Percentiles rank a stretch among this genome's conserved stretches.
phyloP scores from a whole-genome alignment of 2,888 invertebrate genomes.

The Agrochola lota region DNA sequence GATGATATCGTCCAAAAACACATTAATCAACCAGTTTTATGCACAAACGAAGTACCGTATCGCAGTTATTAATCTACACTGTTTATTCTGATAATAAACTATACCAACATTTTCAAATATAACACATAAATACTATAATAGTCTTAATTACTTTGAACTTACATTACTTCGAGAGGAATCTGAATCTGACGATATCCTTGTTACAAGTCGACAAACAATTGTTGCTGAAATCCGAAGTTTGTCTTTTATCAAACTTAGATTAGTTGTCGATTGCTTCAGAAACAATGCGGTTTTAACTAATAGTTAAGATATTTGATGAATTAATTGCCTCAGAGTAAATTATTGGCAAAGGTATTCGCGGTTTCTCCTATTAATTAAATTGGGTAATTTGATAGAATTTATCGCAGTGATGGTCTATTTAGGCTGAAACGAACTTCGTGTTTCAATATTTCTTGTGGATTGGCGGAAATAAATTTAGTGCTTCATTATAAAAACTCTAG shows the following conservation, averaged over 20 bases:
- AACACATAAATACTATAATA: background rate
- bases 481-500: background rate
- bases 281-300: slow-evolving; percentile 63
- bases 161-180: background rate
- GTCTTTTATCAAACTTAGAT: slow-evolving; percentile 54
- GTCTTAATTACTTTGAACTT: slow-evolving; percentile 12
- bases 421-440: slow-evolving; percentile 34
- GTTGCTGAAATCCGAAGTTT: slow-evolving; percentile 39
- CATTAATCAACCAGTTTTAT: slow-evolving; percentile 37
- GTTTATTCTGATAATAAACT: slow-evolving; percentile 27
- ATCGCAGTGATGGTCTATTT: slow-evolving; percentile 55
- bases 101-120: background rate
- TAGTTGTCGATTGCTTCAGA: slow-evolving; percentile 50
- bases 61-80: slow-evolving; percentile 40
- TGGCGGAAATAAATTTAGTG: slow-evolving; percentile 18
- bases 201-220: slow-evolving; percentile 25
- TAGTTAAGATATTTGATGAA: slow-evolving; percentile 70
- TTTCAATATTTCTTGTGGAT: slow-evolving; percentile 47
- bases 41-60: slow-evolving; percentile 29
- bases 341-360: slow-evolving; percentile 72
- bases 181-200: slow-evolving; percentile 5
- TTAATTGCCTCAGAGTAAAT: slow-evolving; percentile 72
- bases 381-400: slow-evolving; percentile 68
- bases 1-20: slow-evolving; percentile 42
- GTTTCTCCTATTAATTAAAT: slow-evolving; percentile 74